Evolutionary conservation across 2,113 vertebrate species (phyloP), one percentile per base, ranked within the genome.

Genomic region (Corythaixoides concolor): DNA sequence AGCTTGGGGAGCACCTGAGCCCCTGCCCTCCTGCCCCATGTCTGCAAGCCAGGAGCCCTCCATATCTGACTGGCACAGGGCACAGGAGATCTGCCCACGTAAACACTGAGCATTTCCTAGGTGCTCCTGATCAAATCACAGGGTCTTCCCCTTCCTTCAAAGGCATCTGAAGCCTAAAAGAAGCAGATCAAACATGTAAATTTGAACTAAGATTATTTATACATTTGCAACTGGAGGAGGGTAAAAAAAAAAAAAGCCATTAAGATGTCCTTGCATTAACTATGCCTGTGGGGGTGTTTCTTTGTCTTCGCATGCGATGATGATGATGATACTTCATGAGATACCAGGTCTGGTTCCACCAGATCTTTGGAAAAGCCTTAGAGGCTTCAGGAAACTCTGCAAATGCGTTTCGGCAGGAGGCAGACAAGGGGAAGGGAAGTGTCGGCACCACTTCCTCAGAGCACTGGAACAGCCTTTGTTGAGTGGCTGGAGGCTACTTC

Each of bases 401-500:
- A 63, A 92, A 85, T 96, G 66, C 12, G 10, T 94, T 93, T 85
- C 87, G 83, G 94, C 78, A 87, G 89, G 85, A 87, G 92, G 66
- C 59, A 94, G 90, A 95, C 74, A 77, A 78, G 75, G 93, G 94
- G 92, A 96, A 91, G 90, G 88, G 93, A 88, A 91, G 80, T 62
- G 87, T 86, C 81, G 6, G 86, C 74, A 58, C 47, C 5, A 4
- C 78, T 93, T 97, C 94, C 92, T 88, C 3, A 0, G 32, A 88
- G 77, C 81, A 32, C 30, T 62, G 67, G 47, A 93, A 79, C 47
- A 96, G 75, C 70, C 78, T 97, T 96, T 97, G 91, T 92, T 96
- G 91, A 68, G 87, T 95, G 77, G 96, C 97, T 89, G 91, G 89
- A 96, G 96, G 97, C 96, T 91, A 87, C 67, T 89, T 93, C 88